Percentiles rank a stretch among this genome's conserved stretches.
Evolutionary conservation across 2,888 invertebrate species (phyloP).

Genomic region (Portevinia maculata): DNA sequence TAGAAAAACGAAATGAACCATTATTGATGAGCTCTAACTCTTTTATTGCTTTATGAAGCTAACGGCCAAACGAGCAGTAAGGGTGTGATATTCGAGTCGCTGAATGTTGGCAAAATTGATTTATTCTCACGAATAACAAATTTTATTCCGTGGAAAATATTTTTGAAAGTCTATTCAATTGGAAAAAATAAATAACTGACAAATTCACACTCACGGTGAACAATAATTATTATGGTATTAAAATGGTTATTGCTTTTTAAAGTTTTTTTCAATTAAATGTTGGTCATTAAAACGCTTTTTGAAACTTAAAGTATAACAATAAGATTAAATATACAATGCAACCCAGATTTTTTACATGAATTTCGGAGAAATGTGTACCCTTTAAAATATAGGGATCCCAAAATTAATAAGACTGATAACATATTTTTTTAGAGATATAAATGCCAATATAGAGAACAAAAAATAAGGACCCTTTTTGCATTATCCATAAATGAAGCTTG

Average conservation of each 20-base stretch:
- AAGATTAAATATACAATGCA: too few species aligned
- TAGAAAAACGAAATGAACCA: constrained; percentile 2
- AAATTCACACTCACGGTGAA: constrained; percentile 10
- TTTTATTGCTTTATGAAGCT: not conserved
- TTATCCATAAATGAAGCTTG: too few species aligned
- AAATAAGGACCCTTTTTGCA: too few species aligned
- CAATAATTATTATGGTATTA: not conserved
- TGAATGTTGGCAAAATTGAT: constrained; percentile 46
- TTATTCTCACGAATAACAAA: constrained; percentile 57
- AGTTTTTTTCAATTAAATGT: constrained; percentile 8
- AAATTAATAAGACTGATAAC: too few species aligned
- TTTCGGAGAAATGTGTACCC: too few species aligned
- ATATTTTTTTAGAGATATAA: too few species aligned
- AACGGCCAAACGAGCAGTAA: not conserved
- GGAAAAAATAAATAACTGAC: not conserved
- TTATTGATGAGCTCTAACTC: constrained; percentile 18
- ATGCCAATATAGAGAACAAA: too few species aligned
- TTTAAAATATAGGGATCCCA: too few species aligned
- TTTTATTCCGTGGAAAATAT: constrained; percentile 37
- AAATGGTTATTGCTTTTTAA: not conserved
- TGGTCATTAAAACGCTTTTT: constrained; percentile 3
- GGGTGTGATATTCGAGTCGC: constrained; percentile 1
- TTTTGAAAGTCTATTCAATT: constrained; percentile 17
- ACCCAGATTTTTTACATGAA: too few species aligned
- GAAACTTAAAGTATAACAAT: too few species aligned